phyloP scores from a whole-genome alignment of 2,797 vertebrate genomes.

The Anguilla marmorata region DNA sequence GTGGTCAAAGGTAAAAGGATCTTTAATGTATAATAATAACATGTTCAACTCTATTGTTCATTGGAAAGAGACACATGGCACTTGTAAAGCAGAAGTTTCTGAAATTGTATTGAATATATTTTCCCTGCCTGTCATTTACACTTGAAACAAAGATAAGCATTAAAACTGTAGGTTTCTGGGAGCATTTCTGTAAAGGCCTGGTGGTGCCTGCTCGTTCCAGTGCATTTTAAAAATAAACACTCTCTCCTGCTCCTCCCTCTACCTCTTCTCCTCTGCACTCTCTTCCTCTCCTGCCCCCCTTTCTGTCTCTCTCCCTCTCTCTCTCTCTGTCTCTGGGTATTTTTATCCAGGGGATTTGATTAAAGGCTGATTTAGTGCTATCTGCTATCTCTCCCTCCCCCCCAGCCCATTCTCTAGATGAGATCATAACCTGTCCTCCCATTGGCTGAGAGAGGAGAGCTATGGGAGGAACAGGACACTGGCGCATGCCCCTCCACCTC shows the following conservation, averaged over 20 bases:
- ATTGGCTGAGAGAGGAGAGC: background rate
- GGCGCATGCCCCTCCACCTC: background rate
- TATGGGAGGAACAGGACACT: background rate
- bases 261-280: background rate
- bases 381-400: background rate
- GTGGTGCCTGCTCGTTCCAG: background rate
- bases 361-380: slow-evolving; percentile 15
- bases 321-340: background rate
- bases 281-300: background rate
- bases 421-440: slow-evolving; percentile 17
- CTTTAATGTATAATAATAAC: background rate
- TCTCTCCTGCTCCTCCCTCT: background rate
- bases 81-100: background rate
- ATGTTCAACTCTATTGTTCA: background rate
- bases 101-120: background rate
- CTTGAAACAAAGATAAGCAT: background rate
- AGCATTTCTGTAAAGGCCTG: background rate
- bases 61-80: background rate
- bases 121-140: background rate
- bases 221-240: background rate
- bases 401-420: slow-evolving; percentile 18
- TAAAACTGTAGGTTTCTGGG: background rate
- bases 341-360: slow-evolving; percentile 18
- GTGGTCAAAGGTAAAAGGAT: background rate
- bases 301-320: background rate